Evolutionary conservation across 2,888 invertebrate genomes (phyloP), one percentile per base, ranked within the genome.

Genomic region (Odontocolon sp.): DNA sequence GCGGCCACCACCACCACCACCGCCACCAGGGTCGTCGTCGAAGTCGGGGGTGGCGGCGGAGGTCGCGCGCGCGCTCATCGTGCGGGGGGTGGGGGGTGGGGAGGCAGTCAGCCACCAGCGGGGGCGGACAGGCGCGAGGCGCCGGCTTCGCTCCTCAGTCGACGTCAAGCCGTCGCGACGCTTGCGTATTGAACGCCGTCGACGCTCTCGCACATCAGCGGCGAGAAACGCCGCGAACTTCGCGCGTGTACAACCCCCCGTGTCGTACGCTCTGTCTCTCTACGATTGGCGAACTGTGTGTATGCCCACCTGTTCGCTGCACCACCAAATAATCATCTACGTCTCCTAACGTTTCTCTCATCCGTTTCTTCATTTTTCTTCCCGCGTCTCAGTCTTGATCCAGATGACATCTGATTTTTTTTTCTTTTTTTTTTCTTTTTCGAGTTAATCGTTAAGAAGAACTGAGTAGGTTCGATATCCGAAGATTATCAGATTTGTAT

Each of bases 161-260:
- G 89, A 89, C 89, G 89, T 89, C 86, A 87, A 86, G 87, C 88
- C 88, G 90, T 88, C 89, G 89, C 86, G 88, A 87, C 87, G 87
- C 84, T 84, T 85, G 84, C 84, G 86, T 87, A 80, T 84, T 81
- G 77, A 69, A 75, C 72, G 76, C 70, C 40, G 42, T 66, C 47
- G 40, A 59, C 64, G 69, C 52, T 67, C 72, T 69, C 68, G 57
- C 59, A 38, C 57, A 59, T 57, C 57, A 50, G 54, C 33, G 31
- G 56, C 67, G 67, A 56, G 67, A 56, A 67, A 67, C 54, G 52
- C 66, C 66, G 54, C 16, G 40, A 45, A 36, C 40, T 36, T 23
- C 57, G 40, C 57, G 70, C 73, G 59, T 67, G 56, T 40, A 36
- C 67, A 18, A 21, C 3, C 61, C 45, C 61, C 21, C 26, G 33